Percentiles rank a stretch among this genome's conserved stretches.
Conservation (phyloP, 2,888 invertebrate species). For the Pristionchus japonicus region DNA sequence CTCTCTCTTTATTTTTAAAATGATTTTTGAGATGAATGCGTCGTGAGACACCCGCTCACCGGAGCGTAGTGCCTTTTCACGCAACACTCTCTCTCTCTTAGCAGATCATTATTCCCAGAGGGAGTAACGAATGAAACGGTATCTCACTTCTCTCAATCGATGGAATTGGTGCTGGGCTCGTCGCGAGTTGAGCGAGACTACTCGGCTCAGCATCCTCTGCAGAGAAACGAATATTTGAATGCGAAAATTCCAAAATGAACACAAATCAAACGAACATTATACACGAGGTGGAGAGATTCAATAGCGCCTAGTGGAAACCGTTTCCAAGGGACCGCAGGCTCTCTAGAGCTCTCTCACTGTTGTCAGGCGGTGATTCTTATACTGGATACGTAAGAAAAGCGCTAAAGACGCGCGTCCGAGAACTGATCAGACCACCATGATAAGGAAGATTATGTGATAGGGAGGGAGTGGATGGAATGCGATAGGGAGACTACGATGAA, state of each 20-base stretch:
- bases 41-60: too few relatives aligned
- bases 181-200: background rate
- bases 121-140: background rate
- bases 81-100: too few relatives aligned
- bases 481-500: background rate
- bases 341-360: background rate
- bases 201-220: background rate
- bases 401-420: background rate
- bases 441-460: slow-evolving; percentile 11
- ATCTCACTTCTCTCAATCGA: slow-evolving; percentile 22
- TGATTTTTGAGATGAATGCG: too few relatives aligned
- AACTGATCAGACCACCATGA: slow-evolving; percentile 24
- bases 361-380: background rate
- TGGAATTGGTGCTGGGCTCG: slow-evolving; percentile 11
- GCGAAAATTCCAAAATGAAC: background rate
- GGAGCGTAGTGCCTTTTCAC: too few relatives aligned
- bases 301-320: too few relatives aligned
- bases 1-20: too few relatives aligned
- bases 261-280: background rate
- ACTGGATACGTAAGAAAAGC: background rate
- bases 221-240: too few relatives aligned
- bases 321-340: too few relatives aligned
- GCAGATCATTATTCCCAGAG: too few relatives aligned
- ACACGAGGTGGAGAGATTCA: too few relatives aligned
- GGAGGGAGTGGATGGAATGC: background rate